phyloP scores from a whole-genome alignment of 2,113 vertebrate species.

The Alaudala cheleensis region DNA sequence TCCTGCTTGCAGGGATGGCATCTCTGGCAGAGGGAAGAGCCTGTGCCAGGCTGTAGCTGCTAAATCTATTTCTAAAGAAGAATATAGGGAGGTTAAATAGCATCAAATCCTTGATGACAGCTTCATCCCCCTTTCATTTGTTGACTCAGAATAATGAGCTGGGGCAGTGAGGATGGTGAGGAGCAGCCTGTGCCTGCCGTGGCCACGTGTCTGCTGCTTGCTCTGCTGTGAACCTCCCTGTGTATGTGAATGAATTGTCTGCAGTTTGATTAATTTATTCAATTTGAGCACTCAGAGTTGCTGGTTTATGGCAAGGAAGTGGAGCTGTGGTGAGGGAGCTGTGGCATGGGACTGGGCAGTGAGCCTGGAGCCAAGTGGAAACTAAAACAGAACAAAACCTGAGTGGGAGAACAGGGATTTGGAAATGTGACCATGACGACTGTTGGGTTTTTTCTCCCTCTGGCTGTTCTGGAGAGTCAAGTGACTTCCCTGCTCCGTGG shows the following conservation, averaged over 20 bases:
- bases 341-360: fast-evolving
- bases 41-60: not conserved
- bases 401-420: not conserved
- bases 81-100: not conserved
- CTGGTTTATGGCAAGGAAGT: not conserved
- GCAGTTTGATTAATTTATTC: not conserved
- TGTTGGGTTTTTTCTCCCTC: fast-evolving
- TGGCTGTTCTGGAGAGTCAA: not conserved
- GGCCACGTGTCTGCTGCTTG: not conserved
- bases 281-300: not conserved
- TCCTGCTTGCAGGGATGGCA: not conserved
- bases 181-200: not conserved
- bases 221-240: not conserved
- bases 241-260: not conserved
- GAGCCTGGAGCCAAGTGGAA: not conserved
- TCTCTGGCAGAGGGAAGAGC: not conserved
- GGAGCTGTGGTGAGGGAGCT: not conserved
- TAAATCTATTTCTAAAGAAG: not conserved
- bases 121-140: not conserved
- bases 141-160: conserved; percentile 12
- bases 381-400: not conserved
- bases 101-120: not conserved
- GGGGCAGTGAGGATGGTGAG: not conserved
- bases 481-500: not conserved
- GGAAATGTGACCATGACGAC: not conserved